phyloP scores from a whole-genome alignment of 2,113 vertebrate genomes.

The Macroglossus sobrinus region DNA sequence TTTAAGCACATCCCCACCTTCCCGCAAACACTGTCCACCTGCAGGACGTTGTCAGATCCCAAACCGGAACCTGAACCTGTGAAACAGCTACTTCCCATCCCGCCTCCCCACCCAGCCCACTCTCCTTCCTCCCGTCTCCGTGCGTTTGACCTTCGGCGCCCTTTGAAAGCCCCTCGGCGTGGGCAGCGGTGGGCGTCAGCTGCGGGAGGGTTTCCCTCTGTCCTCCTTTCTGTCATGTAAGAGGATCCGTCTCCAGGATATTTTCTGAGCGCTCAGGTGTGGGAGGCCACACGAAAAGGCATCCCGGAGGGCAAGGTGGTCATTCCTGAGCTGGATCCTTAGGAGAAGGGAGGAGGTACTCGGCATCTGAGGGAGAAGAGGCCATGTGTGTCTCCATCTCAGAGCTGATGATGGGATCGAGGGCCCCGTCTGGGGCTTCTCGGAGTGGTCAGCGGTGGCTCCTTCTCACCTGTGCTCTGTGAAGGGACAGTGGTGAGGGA shows the following conservation, averaged over 20 bases:
- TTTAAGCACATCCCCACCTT: background rate
- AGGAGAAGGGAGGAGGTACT: background rate
- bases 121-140: background rate
- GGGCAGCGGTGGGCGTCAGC: background rate
- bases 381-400: background rate
- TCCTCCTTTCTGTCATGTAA: background rate
- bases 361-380: background rate
- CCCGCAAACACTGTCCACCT: background rate
- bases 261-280: background rate
- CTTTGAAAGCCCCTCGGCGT: no score
- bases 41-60: background rate
- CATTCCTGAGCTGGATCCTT: background rate
- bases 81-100: background rate
- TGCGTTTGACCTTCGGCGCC: background rate
- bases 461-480: background rate
- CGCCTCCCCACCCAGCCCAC: background rate
- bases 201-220: background rate
- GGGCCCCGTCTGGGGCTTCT: background rate
- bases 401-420: background rate
- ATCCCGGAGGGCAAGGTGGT: background rate
- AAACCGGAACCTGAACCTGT: background rate
- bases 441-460: background rate
- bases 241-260: background rate
- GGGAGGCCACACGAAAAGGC: background rate
- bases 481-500: background rate